These are phyloP conservation scores for Ambastaia sidthimunki DNA, from an alignment of 2,797 vertebrate genomes.

Conservation along the genomic window DNA sequence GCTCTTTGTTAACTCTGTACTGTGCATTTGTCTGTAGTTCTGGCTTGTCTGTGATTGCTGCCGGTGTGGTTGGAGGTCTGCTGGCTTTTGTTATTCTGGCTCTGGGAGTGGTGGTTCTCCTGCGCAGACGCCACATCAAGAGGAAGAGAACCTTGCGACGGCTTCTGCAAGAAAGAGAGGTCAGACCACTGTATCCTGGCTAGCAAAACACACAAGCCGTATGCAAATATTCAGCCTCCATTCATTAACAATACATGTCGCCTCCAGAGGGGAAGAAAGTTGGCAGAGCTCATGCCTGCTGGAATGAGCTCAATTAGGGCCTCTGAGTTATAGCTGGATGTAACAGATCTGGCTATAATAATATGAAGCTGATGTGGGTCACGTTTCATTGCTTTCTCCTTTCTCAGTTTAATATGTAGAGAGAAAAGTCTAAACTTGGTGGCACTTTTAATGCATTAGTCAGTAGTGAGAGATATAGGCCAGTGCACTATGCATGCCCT, in stretches of 20 bases:
- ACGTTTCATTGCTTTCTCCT: no score
- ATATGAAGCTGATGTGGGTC: no score
- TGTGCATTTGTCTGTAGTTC: constrained; percentile 64
- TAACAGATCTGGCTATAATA: neutral
- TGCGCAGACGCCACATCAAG: constrained; percentile 90
- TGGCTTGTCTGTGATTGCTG: constrained; percentile 87
- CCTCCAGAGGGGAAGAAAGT: no score
- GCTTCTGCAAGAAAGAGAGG: constrained; percentile 93
- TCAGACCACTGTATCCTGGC: constrained; percentile 58
- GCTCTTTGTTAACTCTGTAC: constrained; percentile 8
- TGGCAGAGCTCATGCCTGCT: neutral
- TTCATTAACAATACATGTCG: no score
- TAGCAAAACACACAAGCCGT: neutral
- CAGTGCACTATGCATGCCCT: no score
- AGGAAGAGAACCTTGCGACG: constrained; percentile 91
- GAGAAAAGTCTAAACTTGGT: no score
- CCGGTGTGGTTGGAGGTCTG: constrained; percentile 88
- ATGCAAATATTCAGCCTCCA: no score
- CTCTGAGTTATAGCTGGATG: neutral
- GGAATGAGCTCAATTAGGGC: neutral
- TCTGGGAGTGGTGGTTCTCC: constrained; percentile 84
- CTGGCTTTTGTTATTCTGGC: constrained; percentile 82
- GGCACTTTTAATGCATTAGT: no score
- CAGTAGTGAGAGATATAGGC: no score
- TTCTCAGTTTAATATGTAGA: no score